Evolutionary conservation across 1,140 invertebrate genomes (phyloP).

Genomic region (Phortica variegata): DNA sequence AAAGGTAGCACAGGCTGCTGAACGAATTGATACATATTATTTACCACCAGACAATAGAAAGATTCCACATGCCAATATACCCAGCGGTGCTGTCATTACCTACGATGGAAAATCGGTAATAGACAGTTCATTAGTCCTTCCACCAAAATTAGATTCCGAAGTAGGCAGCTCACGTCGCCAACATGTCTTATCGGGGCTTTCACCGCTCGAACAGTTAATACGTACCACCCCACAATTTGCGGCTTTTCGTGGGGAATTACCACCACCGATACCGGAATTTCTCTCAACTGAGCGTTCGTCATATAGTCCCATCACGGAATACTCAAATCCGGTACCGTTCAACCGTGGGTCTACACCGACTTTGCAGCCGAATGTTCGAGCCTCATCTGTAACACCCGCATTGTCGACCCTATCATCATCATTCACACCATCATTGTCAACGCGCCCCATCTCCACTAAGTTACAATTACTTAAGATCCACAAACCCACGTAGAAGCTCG

Average conservation of each 20-base stretch:
- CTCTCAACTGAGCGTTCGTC: conserved; percentile 21
- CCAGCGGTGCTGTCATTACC: conserved; percentile 63
- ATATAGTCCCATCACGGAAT: conserved; percentile 21
- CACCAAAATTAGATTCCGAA: conserved; percentile 60
- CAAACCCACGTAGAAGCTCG: not conserved
- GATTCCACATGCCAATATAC: conserved; percentile 52
- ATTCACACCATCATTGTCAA: conserved; percentile 29
- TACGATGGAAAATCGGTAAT: conserved; percentile 73
- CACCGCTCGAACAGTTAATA: conserved; percentile 62
- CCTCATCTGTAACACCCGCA: not conserved
- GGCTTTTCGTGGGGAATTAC: conserved; percentile 70
- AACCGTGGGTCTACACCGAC: conserved; percentile 7
- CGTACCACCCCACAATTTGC: conserved; percentile 70
- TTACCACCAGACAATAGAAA: conserved; percentile 64
- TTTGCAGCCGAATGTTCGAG: not conserved
- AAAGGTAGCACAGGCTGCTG: conserved; percentile 69
- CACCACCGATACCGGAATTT: conserved; percentile 47
- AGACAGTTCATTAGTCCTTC: conserved; percentile 63
- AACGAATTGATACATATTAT: conserved; percentile 69
- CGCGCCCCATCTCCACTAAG: conserved; percentile 49
- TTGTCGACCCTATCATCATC: conserved; percentile 15
- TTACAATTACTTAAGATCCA: conserved; percentile 39
- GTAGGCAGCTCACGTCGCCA: conserved; percentile 51
- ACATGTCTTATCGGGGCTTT: conserved; percentile 61
- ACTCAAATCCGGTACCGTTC: conserved; percentile 20